Base-by-base conservation (phyloP, 1,140 invertebrate genomes). In the Drosophila ercepeae region DNA sequence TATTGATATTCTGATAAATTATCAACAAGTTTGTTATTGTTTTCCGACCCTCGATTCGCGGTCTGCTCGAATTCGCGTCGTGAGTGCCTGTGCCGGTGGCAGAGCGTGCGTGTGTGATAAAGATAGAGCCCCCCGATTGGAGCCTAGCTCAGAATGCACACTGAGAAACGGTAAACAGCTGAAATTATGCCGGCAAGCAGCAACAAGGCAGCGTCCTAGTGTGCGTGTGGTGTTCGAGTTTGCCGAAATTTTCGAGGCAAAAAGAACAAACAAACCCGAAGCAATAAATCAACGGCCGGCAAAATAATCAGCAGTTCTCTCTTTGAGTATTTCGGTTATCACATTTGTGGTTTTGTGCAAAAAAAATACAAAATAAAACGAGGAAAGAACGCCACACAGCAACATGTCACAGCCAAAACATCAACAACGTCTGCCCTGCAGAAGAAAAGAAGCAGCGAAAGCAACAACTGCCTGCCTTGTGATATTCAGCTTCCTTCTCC, bases 211-310 rank as follows among this genome's bases (percentile, higher is more conserved):
- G 75, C 49, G 82, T 64, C 64, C 63, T 79, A 72, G 65, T 72
- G 68, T 64, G 55, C 49, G 45, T 78, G 54, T 50, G 50, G 69
- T 67, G 72, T 48, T 42, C 75, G 59, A 45, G 58, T 71, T 58
- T 41, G 46, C 18, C 57, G 39, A 86, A 75, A 68, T 68, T 75
- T 76, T 77, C 63, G 81, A 73, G 58, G 65, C 61, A 67, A 68
- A 52, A 58, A 58, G 48, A 71, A 60, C 76, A 52, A 57, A 21
- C 44, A 45, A 49, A 57, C 57, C 18, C 63, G 49, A 53, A 70
- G 14, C 57, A 34, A 67, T 44, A 27, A 68, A 25, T 54, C 55
- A 79, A 65, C 42, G 54, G 29, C 68, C 55, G 68, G 53, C 41
- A 44, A 14, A 48, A 25, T 13, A 39, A 27, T 32, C 29, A 32